Evolutionary conservation across 2,888 invertebrate genomes (phyloP).

Genomic region (Branchipolynoe longqiensis): DNA sequence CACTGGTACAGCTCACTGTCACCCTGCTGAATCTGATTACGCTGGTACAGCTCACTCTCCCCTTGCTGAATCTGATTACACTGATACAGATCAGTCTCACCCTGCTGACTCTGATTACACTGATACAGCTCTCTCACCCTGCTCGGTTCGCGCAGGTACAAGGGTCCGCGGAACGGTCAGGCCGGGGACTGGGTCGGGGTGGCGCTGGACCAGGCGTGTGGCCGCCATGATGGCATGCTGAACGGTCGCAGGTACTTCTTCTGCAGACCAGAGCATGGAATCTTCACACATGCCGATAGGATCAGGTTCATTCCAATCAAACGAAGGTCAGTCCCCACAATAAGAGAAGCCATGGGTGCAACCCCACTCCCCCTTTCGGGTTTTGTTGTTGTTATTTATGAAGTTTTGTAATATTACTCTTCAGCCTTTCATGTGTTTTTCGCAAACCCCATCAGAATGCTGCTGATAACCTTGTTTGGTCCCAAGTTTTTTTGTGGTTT

Average conservation of each 20-base stretch:
- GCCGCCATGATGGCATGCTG: slow-evolving; percentile 78
- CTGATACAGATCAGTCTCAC: not conserved
- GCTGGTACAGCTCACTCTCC: not conserved
- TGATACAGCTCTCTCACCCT: not conserved
- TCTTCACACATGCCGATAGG: slow-evolving; percentile 78
- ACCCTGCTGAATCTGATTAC: not conserved
- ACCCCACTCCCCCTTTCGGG: too few species aligned
- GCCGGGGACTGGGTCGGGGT: slow-evolving; percentile 81
- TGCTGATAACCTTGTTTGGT: too few species aligned
- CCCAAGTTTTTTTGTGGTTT: too few species aligned
- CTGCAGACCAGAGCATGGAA: slow-evolving; percentile 74
- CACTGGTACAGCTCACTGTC: not conserved
- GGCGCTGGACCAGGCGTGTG: slow-evolving; percentile 76
- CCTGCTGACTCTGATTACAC: too few species aligned
- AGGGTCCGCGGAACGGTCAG: slow-evolving; percentile 75
- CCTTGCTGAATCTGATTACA: not conserved
- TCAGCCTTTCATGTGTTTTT: too few species aligned
- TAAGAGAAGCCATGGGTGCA: too few species aligned
- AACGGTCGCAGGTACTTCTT: slow-evolving; percentile 79
- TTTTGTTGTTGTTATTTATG: too few species aligned
- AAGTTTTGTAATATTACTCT: too few species aligned
- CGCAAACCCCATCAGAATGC: too few species aligned
- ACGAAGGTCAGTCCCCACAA: too few species aligned
- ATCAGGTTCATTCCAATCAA: slow-evolving; percentile 77
- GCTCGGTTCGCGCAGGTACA: slow-evolving; percentile 72